Conservation (phyloP, 2,797 vertebrate genomes). For the Chaetophractus vellerosus region DNA sequence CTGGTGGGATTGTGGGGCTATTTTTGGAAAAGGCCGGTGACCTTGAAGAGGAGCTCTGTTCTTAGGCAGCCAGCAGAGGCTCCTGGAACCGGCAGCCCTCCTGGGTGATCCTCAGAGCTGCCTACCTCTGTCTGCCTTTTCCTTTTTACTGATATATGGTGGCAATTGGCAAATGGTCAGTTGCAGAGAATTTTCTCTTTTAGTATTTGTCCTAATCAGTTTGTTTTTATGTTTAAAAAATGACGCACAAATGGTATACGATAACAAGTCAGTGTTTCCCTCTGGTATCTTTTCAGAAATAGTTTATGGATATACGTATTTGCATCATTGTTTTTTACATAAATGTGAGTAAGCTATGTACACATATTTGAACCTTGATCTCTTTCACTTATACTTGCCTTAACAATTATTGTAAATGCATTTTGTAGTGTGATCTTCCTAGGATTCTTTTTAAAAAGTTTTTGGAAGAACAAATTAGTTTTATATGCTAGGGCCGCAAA, state of each 20-base stretch:
- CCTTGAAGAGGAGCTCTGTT: too few relatives aligned
- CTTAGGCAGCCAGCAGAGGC: too few relatives aligned
- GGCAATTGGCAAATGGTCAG: neutral
- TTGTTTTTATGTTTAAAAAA: conserved; percentile 14
- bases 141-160: neutral
- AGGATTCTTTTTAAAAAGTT: conserved; percentile 35
- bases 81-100: too few relatives aligned
- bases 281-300: neutral
- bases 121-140: neutral
- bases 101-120: neutral
- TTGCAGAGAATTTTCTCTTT: neutral
- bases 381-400: neutral
- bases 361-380: neutral
- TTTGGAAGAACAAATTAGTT: conserved; percentile 62
- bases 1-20: neutral
- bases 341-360: neutral
- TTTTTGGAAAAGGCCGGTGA: too few relatives aligned
- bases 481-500: conserved; percentile 36
- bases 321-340: neutral
- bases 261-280: neutral
- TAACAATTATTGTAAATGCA: neutral
- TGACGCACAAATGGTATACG: neutral
- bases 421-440: conserved; percentile 3
- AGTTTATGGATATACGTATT: neutral
- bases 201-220: neutral